Evolutionary conservation across 1,140 invertebrate genomes (phyloP), one percentile per base, ranked within the genome.

Genomic region (Laodelphax striatellus): DNA sequence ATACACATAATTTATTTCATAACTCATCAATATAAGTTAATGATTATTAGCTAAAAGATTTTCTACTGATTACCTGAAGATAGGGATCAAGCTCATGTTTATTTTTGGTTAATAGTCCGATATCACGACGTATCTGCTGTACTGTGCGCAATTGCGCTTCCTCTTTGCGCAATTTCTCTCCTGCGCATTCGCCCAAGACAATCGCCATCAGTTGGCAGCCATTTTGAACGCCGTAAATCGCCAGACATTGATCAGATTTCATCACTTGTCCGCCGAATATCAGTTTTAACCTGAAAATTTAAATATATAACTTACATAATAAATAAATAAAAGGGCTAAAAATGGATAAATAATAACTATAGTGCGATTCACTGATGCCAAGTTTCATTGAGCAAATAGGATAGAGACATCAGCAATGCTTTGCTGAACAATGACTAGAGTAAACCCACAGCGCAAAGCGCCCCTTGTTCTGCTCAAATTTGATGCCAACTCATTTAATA

Each of bases 131-230:
- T 70, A 58, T 72, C 71, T n/a, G 70, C 57, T 21, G 62, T 68
- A 60, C 57, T 31, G 58, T 11, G 24, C 16, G 14, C 57, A 43
- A 54, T 43, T 42, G n/a, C 28, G 42, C 0, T n/a, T 56, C 38
- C n/a, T n/a, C 50, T 17, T 55, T 28, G 42, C 10, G 34, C 16
- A 63, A 63, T 38, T 59, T 50, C 28, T 68, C 67, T 61, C 63
- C 66, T 46, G 67, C 55, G 62, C 72, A 67, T 65, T 76, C 76
- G 70, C 68, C 67, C 65, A 86, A 71, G 14, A 81, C 71, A 9
- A 88, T 69, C 1, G 79, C 82, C 75, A 88, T 81, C 11, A 89
- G 71, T 69, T 82, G 79, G 24, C 76, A 75, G 58, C 84, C 84
- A 73, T 88, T 86, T 72, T 81, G 80, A 13, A 84, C 67, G 52